A percentile compares a stretch with the other conserved stretches of the same genome.
Evolutionary conservation across 1,140 invertebrate genomes (phyloP).

Genomic region (Temnothorax nylanderi): DNA sequence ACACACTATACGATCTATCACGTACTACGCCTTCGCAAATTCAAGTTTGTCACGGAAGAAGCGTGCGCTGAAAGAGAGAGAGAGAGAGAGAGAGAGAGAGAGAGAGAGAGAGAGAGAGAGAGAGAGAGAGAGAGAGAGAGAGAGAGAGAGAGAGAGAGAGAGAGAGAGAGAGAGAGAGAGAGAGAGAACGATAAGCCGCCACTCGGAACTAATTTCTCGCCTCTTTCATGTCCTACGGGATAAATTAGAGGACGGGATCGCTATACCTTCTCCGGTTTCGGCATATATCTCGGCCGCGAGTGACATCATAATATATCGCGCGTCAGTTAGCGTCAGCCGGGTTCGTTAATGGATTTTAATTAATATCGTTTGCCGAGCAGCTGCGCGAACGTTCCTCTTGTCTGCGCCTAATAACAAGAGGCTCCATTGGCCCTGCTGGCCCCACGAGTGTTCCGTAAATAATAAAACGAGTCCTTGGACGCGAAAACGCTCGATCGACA

Average conservation of each 20-base stretch:
- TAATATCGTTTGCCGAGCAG: slow-evolving; percentile 61
- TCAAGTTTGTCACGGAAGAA: background rate
- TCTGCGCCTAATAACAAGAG: slow-evolving; percentile 49
- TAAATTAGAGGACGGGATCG: slow-evolving; percentile 17
- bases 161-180: too few species aligned
- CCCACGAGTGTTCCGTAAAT: slow-evolving; percentile 32
- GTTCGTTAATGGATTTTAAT: slow-evolving; percentile 70
- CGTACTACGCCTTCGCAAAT: background rate
- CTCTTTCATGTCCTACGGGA: background rate
- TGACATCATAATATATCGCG: slow-evolving; percentile 7
- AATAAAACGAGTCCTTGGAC: slow-evolving; percentile 49
- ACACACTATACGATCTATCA: slow-evolving; percentile 1
- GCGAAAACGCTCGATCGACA: background rate
- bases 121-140: too few species aligned
- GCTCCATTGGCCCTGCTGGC: background rate
- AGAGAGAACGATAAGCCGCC: background rate
- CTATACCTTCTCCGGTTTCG: slow-evolving; percentile 48
- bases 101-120: too few species aligned
- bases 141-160: too few species aligned
- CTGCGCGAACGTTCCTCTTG: background rate
- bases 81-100: too few species aligned
- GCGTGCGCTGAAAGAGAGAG: background rate
- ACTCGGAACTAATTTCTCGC: slow-evolving; percentile 27
- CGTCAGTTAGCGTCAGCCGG: slow-evolving; percentile 25
- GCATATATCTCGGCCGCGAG: background rate